Evolutionary conservation across 64 coral and sea anemone genomes (phyloP).

Genomic region (Porites australiensis): DNA sequence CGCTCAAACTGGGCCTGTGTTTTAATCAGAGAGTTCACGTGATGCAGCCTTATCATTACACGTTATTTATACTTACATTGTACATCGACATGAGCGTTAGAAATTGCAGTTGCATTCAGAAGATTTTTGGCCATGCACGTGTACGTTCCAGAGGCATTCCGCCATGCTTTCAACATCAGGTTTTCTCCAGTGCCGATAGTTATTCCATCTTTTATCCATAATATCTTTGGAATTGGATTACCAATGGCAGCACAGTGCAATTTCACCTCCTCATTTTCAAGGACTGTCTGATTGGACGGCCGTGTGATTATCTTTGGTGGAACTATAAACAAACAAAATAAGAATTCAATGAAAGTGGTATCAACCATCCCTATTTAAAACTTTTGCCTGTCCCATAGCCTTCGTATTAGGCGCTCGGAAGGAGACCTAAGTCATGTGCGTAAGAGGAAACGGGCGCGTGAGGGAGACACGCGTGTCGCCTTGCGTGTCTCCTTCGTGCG

Average conservation of each 20-base stretch:
- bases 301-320: neutral
- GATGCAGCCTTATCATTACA: neutral
- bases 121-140: neutral
- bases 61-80: slow-evolving; percentile 2
- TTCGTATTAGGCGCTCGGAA: no score
- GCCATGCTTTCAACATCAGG: neutral
- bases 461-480: no score
- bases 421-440: no score
- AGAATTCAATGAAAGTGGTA: no score
- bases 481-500: no score
- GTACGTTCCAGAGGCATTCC: neutral
- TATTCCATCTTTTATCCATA: neutral
- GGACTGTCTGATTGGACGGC: neutral
- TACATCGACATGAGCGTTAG: slow-evolving; percentile 21
- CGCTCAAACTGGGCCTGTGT: no score
- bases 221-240: neutral
- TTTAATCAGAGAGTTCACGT: no score
- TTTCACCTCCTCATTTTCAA: neutral
- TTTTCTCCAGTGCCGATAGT: neutral
- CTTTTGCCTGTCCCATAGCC: no score
- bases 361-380: no score
- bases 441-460: no score
- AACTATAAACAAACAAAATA: neutral
- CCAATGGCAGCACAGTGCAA: neutral
- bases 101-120: neutral